These are phyloP conservation scores for Sebastes glaucus DNA, from an alignment of 2,797 vertebrate species.

Conservation along the genomic window DNA sequence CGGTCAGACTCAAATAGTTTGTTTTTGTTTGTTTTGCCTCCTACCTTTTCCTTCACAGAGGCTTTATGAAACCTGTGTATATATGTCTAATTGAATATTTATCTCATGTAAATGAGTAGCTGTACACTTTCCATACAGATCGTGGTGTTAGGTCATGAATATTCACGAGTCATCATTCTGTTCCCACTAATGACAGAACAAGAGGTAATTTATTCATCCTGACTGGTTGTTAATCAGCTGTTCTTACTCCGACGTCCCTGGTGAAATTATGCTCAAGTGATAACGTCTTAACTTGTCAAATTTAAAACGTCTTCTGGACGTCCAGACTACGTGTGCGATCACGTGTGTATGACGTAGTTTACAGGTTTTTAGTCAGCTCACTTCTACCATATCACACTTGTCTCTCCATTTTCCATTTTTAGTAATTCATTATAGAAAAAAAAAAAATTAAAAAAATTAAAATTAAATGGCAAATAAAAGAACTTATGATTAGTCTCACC, in stretches of 20 bases:
- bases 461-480: neutral
- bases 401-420: neutral
- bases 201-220: conserved; percentile 76
- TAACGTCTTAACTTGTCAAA: neutral
- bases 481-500: neutral
- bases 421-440: neutral
- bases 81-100: conserved; percentile 36
- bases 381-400: neutral
- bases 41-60: conserved; percentile 16
- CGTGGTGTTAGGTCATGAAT: conserved; percentile 69
- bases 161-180: conserved; percentile 71
- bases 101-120: conserved; percentile 55
- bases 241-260: conserved; percentile 55
- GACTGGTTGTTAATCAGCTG: conserved; percentile 75
- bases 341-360: neutral
- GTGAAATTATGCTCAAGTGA: conserved; percentile 9
- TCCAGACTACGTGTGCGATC: neutral
- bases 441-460: neutral
- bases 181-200: conserved; percentile 75
- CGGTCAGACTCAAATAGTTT: neutral
- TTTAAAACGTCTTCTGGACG: neutral
- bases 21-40: neutral
- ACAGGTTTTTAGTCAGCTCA: neutral
- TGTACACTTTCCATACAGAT: conserved; percentile 57
- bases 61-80: conserved; percentile 19